phyloP scores from a whole-genome alignment of 2,888 invertebrate genomes.

The Arrhopalites spinosus region DNA sequence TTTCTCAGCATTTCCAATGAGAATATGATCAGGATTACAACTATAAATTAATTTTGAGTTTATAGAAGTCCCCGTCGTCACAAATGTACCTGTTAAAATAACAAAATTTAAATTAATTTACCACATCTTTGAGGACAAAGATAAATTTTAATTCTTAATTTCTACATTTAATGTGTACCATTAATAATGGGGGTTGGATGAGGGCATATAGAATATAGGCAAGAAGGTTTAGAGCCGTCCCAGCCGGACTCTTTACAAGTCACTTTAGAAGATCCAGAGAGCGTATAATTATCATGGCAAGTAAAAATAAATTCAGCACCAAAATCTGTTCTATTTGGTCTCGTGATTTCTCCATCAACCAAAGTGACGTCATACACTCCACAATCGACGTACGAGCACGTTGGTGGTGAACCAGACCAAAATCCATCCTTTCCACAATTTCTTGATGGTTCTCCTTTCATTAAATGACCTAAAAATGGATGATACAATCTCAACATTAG shows the following conservation, averaged over 20 bases:
- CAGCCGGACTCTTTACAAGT: slow-evolving; percentile 83
- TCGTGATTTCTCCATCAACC: slow-evolving; percentile 55
- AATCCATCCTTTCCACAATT: slow-evolving; percentile 66
- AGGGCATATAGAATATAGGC: slow-evolving; percentile 65
- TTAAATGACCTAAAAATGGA: slow-evolving; percentile 71
- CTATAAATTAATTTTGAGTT: slow-evolving; percentile 80
- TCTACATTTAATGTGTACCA: slow-evolving; percentile 58
- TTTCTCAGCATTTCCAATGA: slow-evolving; percentile 74
- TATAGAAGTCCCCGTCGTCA: slow-evolving; percentile 73
- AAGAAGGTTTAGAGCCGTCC: slow-evolving; percentile 77
- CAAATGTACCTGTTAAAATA: slow-evolving; percentile 64
- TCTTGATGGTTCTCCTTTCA: slow-evolving; percentile 58
- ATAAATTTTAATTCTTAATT: background rate
- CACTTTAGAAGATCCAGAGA: slow-evolving; percentile 66
- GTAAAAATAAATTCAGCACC: slow-evolving; percentile 76
- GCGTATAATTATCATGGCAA: slow-evolving; percentile 83
- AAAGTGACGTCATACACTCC: slow-evolving; percentile 56
- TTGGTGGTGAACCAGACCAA: slow-evolving; percentile 81
- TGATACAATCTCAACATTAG: no score
- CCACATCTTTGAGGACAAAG: background rate
- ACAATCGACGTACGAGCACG: slow-evolving; percentile 75
- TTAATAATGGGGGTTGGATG: slow-evolving; percentile 79
- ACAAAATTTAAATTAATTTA: background rate
- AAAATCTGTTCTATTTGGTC: slow-evolving; percentile 73
- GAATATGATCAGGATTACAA: slow-evolving; percentile 81